phyloP scores from a whole-genome alignment of 2,113 vertebrate species.

The Poeciliopsis prolifica region DNA sequence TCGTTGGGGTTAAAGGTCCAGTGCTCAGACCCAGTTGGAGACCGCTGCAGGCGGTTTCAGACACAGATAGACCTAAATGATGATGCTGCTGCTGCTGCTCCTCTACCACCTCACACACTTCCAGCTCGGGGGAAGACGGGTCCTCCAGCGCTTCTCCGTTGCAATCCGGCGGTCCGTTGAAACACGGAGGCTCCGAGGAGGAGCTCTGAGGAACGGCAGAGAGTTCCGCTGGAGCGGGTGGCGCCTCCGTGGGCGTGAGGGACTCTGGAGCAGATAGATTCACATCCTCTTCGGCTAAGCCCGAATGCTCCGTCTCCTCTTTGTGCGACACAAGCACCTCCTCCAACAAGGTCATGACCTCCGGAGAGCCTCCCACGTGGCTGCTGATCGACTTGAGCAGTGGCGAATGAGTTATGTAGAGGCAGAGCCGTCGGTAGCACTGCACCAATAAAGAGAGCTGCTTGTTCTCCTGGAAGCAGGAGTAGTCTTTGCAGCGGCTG shows the following conservation, averaged over 20 bases:
- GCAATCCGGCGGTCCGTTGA: conserved; percentile 88
- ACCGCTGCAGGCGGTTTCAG: conserved; percentile 62
- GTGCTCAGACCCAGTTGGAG: conserved; percentile 82
- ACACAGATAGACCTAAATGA: conserved; percentile 79
- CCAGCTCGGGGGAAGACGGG: conserved; percentile 87
- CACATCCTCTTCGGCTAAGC: conserved; percentile 40
- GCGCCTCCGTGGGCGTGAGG: conserved; percentile 77
- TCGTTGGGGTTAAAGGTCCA: conserved; percentile 78
- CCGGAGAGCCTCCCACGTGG: conserved; percentile 87
- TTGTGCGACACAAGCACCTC: conserved; percentile 84
- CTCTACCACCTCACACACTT: conserved; percentile 79
- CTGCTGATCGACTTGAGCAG: conserved; percentile 88
- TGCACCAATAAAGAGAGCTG: conserved; percentile 92
- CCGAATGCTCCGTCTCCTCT: conserved; percentile 58
- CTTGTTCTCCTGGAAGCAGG: conserved; percentile 94
- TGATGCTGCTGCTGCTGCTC: conserved; percentile 87
- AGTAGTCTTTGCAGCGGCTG: conserved; percentile 95
- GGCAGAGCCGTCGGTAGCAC: conserved; percentile 94
- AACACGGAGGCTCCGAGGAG: conserved; percentile 78
- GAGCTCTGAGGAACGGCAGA: conserved; percentile 80
- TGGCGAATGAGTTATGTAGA: conserved; percentile 91
- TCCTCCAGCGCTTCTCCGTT: conserved; percentile 88
- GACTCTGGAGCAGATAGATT: conserved; percentile 51
- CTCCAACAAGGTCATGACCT: conserved; percentile 90
- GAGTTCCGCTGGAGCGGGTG: conserved; percentile 85